A percentile compares a stretch with the other conserved stretches of the same genome.
These are phyloP conservation scores for Anser brachyrhynchus DNA, from an alignment of 2,113 vertebrate species.

Conservation along the genomic window DNA sequence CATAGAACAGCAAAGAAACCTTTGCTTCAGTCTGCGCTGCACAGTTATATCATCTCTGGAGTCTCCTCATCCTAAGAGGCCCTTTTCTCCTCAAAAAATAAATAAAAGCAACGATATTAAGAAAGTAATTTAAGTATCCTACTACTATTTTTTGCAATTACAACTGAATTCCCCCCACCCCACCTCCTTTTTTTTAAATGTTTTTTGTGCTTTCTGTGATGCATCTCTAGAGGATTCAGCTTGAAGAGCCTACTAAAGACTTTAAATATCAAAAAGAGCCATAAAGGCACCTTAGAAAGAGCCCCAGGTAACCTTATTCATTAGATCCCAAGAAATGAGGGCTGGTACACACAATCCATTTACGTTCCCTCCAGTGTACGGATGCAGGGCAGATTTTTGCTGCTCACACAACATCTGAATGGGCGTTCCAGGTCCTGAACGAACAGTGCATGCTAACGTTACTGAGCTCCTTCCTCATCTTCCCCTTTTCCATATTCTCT, in stretches of 20 bases:
- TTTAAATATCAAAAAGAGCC: background rate
- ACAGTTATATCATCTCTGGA: background rate
- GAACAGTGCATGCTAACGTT: background rate
- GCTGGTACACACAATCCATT: background rate
- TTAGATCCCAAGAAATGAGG: background rate
- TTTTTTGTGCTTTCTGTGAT: background rate
- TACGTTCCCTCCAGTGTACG: background rate
- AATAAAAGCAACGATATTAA: background rate
- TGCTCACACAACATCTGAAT: background rate
- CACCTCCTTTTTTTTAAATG: background rate
- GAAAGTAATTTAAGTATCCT: background rate
- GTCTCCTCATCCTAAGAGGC: background rate
- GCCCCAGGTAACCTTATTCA: background rate
- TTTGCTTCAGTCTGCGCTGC: background rate
- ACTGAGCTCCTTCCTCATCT: background rate
- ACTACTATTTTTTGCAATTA: background rate
- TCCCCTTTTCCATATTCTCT: background rate
- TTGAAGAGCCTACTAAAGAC: background rate
- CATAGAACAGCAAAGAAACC: background rate
- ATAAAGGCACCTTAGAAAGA: background rate
- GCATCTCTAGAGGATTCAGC: background rate
- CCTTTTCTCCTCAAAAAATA: background rate
- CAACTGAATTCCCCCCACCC: background rate
- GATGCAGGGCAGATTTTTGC: background rate
- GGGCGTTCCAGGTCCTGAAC: background rate